A percentile compares a stretch with the other conserved stretches of the same genome.
Evolutionary conservation across 2,113 vertebrate genomes (phyloP).

Genomic region (Neolamprologus ventralis): DNA sequence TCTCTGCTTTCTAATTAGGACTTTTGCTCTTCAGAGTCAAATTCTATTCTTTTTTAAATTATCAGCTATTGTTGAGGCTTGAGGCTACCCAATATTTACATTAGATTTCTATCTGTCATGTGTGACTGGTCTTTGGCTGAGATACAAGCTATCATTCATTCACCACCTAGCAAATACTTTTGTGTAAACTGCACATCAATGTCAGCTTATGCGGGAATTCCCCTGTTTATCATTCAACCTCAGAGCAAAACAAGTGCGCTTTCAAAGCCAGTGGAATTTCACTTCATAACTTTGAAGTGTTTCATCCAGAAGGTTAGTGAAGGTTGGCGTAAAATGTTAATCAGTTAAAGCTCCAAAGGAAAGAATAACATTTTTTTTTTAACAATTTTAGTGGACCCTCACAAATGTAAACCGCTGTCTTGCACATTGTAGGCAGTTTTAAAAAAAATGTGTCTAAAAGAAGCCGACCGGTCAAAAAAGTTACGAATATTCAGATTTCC

Average conservation of each 20-base stretch:
- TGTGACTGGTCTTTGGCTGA: not conserved
- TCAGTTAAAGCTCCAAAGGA: not conserved
- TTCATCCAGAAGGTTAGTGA: not conserved
- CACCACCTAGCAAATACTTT: not conserved
- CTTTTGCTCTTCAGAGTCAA: not conserved
- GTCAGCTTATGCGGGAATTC: slow-evolving; percentile 1
- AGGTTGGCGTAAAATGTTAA: not conserved
- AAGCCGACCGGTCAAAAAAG: slow-evolving; percentile 30
- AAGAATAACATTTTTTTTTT: not conserved
- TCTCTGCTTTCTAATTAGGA: not conserved
- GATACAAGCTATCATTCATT: not conserved
- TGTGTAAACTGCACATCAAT: not conserved
- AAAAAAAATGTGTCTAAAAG: slow-evolving; percentile 1
- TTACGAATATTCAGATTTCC: not conserved
- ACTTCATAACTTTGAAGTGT: not conserved
- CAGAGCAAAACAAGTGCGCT: not conserved
- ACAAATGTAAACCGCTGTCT: not conserved
- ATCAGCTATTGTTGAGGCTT: not conserved
- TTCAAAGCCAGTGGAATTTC: not conserved
- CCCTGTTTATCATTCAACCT: not conserved
- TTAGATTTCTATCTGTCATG: not conserved
- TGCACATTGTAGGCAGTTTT: not conserved
- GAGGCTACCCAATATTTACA: not conserved
- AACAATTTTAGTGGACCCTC: not conserved
- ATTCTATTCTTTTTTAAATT: not conserved